Evolutionary conservation across 2,113 vertebrate species (phyloP), one percentile per base, ranked within the genome.

Genomic region (Pseudorhombus dupliciocellatus): DNA sequence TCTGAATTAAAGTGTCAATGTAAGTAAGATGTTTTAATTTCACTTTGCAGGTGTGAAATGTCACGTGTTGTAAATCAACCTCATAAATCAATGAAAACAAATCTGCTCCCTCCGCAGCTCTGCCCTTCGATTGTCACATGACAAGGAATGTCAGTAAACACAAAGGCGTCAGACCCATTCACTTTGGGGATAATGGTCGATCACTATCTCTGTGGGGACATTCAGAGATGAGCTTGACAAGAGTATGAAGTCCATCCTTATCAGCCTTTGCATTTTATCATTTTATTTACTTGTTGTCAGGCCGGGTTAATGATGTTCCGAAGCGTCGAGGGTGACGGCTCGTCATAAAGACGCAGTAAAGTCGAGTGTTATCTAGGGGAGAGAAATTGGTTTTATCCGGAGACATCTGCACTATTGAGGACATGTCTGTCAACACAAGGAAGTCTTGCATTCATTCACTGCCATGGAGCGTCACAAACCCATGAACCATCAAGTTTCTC

Each of bases 221-320:
- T 30, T 28, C 64, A 77, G 16, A 10, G 64, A 77, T 67, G 63
- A 78, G 55, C 51, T 31, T 30, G 25, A 20, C 10, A 6, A 40
- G 1, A 59, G 64, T 66, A 14, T 68, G 30, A 85, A 84, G 80
- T 84, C 59, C 73, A 51, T 25, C n/a, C 50, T 88, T 84, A 88
- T 91, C 88, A 72, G 63, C 2, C 56, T 22, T 24, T 4, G 8
- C 11, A 42, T 61, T 88, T 84, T 84, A 85, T 74, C 75, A 68
- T 77, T 84, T 87, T 84, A 75, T 77, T 57, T 77, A 81, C 72
- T 48, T 73, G 28, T 78, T 82, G 62, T 72, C 55, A 58, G 73
- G 18, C 28, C 75, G 66, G 34, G 28, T 66, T 70, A 50, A 77
- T 73, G 40, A 60, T 68, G 56, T 61, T 53, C 44, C 22, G 58